Evolutionary conservation across 2,113 vertebrate genomes (phyloP).

Genomic region (Platysternon megacephalum): DNA sequence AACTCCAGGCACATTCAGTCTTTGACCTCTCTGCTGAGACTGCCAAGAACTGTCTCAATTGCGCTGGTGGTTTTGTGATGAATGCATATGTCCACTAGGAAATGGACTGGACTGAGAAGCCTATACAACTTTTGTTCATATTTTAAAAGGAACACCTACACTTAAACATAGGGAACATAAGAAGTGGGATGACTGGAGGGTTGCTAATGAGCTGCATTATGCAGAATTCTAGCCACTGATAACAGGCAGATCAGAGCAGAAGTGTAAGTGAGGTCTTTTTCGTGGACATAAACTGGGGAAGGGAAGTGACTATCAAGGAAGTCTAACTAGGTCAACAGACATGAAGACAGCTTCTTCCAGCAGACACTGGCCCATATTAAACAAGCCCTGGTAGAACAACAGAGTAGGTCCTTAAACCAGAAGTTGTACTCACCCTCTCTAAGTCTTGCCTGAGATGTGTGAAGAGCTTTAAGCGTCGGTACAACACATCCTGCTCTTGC

Average conservation of each 20-base stretch:
- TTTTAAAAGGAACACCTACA: background rate
- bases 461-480: slow-evolving; percentile 95
- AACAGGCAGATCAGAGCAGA: background rate
- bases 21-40: background rate
- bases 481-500: slow-evolving; percentile 96
- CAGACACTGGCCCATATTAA: background rate
- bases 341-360: background rate
- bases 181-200: background rate
- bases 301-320: background rate
- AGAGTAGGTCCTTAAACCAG: fast-evolving
- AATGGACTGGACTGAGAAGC: too few relatives aligned
- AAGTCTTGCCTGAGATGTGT: slow-evolving; percentile 96
- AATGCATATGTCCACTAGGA: fast-evolving
- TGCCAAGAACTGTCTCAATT: background rate
- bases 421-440: slow-evolving; percentile 90
- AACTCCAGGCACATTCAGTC: background rate
- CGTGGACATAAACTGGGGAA: background rate
- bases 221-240: background rate
- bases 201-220: background rate
- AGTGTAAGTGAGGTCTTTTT: background rate
- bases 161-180: background rate
- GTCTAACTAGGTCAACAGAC: background rate
- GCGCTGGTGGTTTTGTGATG: background rate
- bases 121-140: background rate
- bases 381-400: background rate